Evolutionary conservation across 2,888 invertebrate species (phyloP).

Genomic region (Scaptomyza polygonia): DNA sequence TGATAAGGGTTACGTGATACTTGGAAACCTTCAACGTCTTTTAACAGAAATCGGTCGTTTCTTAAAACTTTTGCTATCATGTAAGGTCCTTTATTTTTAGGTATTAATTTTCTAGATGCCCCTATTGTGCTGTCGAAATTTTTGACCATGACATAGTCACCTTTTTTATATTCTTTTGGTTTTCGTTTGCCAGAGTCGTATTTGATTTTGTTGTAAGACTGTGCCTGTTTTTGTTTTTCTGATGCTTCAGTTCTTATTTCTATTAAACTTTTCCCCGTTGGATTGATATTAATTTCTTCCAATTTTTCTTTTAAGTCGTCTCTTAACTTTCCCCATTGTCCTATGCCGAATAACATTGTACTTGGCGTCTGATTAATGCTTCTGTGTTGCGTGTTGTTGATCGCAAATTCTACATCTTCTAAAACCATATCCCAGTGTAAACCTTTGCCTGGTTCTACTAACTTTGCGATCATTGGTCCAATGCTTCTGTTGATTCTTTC

Average conservation of each 20-base stretch:
- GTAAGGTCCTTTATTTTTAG: neutral
- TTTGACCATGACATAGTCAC: neutral
- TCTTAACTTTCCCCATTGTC: neutral
- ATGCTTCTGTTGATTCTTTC: neutral
- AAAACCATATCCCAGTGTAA: neutral
- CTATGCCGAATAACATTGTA: constrained; percentile 1
- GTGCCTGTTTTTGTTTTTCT: neutral
- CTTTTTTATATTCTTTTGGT: neutral
- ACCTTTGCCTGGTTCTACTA: neutral
- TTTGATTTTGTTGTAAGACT: neutral
- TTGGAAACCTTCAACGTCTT: too few species aligned
- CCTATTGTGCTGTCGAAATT: neutral
- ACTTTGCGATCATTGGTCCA: neutral
- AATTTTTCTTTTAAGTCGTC: neutral
- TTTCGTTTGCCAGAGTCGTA: neutral
- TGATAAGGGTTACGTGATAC: neutral
- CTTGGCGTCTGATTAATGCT: neutral
- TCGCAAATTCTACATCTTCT: neutral
- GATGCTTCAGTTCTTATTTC: neutral
- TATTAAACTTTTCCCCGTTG: neutral
- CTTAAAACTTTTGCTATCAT: neutral
- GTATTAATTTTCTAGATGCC: neutral
- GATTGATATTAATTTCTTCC: neutral
- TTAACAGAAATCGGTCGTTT: neutral
- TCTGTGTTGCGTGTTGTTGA: neutral